A percentile compares a stretch with the other conserved stretches of the same genome.
These are phyloP conservation scores for Cheilosia grossa DNA, from an alignment of 2,888 invertebrate genomes.

Conservation along the genomic window DNA sequence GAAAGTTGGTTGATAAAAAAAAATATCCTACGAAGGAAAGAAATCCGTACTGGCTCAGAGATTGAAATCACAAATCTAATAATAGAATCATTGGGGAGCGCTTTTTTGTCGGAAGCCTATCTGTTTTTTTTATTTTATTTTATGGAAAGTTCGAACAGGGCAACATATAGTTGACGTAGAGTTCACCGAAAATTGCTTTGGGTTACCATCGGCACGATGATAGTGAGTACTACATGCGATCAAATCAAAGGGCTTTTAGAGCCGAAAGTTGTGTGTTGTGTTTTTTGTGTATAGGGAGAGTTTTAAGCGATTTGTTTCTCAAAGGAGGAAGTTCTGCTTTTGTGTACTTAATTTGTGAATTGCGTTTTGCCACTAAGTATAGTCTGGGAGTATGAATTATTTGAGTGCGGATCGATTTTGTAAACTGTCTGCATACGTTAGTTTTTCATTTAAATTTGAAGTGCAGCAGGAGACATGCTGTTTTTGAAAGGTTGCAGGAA, in stretches of 20 bases:
- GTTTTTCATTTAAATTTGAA: no score
- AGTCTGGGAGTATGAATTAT: no score
- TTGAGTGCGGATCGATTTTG: no score
- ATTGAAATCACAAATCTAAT: constrained; percentile 70
- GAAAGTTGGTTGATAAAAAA: constrained; percentile 18
- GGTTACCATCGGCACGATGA: constrained; percentile 22
- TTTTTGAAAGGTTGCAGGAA: no score
- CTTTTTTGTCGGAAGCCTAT: constrained; percentile 5
- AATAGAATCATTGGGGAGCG: constrained; percentile 42
- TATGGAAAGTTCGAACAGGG: constrained; percentile 38
- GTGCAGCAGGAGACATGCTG: no score
- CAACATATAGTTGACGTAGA: constrained; percentile 27
- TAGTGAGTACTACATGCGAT: constrained; percentile 49
- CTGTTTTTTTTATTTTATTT: background rate
- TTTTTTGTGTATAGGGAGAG: no score
- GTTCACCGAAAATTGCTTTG: constrained; percentile 41
- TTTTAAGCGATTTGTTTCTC: no score
- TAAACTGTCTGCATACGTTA: no score
- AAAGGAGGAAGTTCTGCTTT: no score
- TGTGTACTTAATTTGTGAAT: no score
- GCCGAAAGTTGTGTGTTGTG: no score
- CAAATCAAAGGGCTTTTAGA: constrained; percentile 52
- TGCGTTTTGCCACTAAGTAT: no score
- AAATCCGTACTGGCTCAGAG: constrained; percentile 27
- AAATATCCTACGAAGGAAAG: constrained; percentile 13